Conservation (phyloP, 2,113 vertebrate genomes). For the Rhizomys pruinosus region DNA sequence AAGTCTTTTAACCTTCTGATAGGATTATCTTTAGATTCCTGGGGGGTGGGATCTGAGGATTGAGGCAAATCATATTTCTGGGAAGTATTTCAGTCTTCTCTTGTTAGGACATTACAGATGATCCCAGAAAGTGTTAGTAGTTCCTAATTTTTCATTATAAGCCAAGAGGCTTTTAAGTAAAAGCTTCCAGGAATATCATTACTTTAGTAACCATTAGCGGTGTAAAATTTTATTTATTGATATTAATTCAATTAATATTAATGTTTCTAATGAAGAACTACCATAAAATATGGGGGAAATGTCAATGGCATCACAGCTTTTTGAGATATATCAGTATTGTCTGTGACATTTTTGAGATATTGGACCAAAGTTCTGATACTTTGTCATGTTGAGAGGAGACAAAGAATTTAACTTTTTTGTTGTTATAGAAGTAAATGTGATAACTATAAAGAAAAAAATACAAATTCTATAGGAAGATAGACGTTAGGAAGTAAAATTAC, state of each 20-base stretch:
- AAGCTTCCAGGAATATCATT: neutral
- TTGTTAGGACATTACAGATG: constrained; percentile 1
- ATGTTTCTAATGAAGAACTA: constrained; percentile 38
- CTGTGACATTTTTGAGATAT: constrained; percentile 11
- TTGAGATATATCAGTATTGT: neutral
- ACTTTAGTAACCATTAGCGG: neutral
- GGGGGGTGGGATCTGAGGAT: neutral
- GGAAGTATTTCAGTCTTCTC: neutral
- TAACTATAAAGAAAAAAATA: constrained; percentile 36
- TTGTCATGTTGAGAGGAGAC: too few species aligned
- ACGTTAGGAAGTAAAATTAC: constrained; percentile 35
- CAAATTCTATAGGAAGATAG: constrained; percentile 19
- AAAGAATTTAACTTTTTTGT: constrained; percentile 41
- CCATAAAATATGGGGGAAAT: neutral
- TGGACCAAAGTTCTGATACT: neutral
- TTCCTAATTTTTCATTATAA: constrained; percentile 43
- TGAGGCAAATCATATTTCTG: constrained; percentile 44
- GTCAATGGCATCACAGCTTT: neutral
- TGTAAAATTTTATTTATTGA: neutral
- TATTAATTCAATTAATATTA: constrained; percentile 44
- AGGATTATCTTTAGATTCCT: constrained; percentile 33
- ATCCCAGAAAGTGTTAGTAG: neutral
- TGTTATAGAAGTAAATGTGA: neutral
- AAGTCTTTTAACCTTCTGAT: neutral
- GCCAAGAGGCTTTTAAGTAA: neutral